Conservation (phyloP, 2,113 vertebrate species). For the Macquaria australasica region DNA sequence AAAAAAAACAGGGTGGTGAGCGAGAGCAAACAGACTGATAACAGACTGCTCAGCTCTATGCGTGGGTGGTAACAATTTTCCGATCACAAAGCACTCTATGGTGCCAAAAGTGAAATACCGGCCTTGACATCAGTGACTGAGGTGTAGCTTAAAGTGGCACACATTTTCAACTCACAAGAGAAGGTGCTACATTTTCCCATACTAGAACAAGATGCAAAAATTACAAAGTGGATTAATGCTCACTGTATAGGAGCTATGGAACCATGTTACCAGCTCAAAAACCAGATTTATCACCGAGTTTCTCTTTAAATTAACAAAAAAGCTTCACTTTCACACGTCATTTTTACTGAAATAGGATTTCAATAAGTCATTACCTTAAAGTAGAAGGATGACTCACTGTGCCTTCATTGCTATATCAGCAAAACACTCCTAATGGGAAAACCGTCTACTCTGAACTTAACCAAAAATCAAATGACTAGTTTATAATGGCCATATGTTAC, state of each 20-base stretch:
- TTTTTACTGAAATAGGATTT: not conserved
- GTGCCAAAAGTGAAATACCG: conserved; percentile 36
- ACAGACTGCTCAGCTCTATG: conserved; percentile 21
- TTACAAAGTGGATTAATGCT: not conserved
- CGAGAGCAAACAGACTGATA: conserved; percentile 33
- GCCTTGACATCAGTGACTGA: conserved; percentile 29
- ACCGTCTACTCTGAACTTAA: not conserved
- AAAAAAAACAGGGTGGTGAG: conserved; percentile 5
- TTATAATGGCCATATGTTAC: not conserved
- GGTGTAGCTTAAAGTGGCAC: conserved; percentile 10
- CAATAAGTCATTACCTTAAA: not conserved
- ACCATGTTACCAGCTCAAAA: not conserved
- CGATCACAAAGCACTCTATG: conserved; percentile 28
- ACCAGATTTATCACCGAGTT: not conserved
- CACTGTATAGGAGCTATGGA: not conserved
- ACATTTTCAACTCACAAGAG: not conserved
- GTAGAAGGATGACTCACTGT: not conserved
- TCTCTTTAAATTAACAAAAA: not conserved
- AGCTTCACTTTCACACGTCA: not conserved
- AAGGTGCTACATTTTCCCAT: not conserved
- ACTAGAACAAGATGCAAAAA: not conserved
- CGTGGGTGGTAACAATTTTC: conserved; percentile 43
- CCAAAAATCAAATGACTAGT: not conserved
- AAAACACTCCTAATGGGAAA: not conserved
- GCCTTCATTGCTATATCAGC: not conserved